A percentile compares a stretch with the other conserved stretches of the same genome.
phyloP scores from a whole-genome alignment of 2,113 vertebrate genomes.

The Pionites leucogaster region DNA sequence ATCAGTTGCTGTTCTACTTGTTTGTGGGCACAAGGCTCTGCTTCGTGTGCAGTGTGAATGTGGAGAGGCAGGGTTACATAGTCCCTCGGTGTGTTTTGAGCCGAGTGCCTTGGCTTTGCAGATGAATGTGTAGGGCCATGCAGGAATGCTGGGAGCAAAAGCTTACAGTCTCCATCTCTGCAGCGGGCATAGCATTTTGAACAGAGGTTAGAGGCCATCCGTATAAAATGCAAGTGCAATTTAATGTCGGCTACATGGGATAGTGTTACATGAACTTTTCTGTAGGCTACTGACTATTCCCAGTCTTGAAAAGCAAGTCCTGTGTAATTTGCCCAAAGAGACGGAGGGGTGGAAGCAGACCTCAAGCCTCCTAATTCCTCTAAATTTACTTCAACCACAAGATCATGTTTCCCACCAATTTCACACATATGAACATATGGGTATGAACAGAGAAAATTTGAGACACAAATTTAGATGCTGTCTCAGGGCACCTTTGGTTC shows the following conservation, averaged over 20 bases:
- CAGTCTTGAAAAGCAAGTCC: background rate
- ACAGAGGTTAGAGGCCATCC: background rate
- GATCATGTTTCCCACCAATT: background rate
- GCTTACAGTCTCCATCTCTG: background rate
- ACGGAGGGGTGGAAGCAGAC: background rate
- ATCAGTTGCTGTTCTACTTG: background rate
- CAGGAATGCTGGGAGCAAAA: background rate
- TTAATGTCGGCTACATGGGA: background rate
- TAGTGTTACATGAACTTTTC: background rate
- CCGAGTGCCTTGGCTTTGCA: background rate
- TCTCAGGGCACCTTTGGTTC: slow-evolving; percentile 23
- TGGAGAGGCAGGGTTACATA: background rate
- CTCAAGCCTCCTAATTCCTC: background rate
- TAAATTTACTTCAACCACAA: background rate
- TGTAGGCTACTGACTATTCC: background rate
- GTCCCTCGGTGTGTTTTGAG: background rate
- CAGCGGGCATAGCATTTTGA: background rate
- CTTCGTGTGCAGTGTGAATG: background rate
- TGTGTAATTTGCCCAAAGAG: background rate
- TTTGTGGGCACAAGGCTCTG: background rate
- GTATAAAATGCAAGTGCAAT: background rate
- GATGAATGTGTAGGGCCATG: accelerated
- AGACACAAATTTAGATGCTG: background rate
- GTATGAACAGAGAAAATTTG: background rate
- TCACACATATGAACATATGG: background rate